Conservation (phyloP, 2,113 vertebrate genomes). For the Marmota flaviventris region DNA sequence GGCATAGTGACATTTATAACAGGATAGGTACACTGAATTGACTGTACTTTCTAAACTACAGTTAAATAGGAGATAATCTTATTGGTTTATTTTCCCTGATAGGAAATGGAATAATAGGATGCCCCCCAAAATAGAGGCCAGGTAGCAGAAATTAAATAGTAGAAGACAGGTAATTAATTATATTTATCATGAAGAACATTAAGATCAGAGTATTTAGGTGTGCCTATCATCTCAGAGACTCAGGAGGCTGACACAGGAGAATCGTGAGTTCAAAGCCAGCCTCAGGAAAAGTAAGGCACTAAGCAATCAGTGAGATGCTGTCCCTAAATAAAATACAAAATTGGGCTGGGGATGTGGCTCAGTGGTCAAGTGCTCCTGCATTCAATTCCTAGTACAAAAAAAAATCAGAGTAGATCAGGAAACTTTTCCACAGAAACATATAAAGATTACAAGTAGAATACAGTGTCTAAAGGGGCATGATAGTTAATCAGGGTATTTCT, state of each 20-base stretch:
- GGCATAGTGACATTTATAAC: neutral
- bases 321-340: no score
- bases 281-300: no score
- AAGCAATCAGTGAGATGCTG: no score
- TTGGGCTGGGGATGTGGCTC: no score
- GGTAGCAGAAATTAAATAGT: neutral
- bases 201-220: neutral
- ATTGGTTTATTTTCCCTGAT: neutral
- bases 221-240: no score
- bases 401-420: neutral
- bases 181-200: neutral
- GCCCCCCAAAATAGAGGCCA: neutral
- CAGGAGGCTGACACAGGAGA: no score
- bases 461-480: neutral
- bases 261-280: no score
- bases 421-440: neutral
- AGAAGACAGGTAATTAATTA: neutral
- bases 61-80: neutral
- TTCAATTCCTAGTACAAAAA: no score
- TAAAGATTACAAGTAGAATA: neutral
- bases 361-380: no score
- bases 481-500: neutral
- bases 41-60: neutral
- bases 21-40: neutral
- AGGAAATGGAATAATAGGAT: neutral